Evolutionary conservation across 2,113 vertebrate species (phyloP).

Genomic region (Brachyistius frenatus): DNA sequence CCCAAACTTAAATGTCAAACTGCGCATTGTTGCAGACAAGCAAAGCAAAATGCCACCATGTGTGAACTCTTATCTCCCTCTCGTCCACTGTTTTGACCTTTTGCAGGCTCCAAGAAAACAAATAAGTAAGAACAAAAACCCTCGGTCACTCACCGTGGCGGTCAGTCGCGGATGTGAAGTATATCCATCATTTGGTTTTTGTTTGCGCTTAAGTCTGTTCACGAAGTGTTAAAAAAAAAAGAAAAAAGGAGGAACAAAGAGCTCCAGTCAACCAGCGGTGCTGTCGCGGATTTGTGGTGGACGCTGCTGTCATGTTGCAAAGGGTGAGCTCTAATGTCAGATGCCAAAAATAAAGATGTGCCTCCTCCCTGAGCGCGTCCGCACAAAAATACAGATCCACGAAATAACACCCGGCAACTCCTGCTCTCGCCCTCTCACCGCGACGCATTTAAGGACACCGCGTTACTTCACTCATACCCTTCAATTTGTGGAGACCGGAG

Average conservation of each 20-base stretch:
- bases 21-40: not conserved
- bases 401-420: conserved; percentile 34
- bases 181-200: conserved; percentile 26
- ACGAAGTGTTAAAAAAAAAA: not conserved
- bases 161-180: conserved; percentile 16
- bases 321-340: conserved; percentile 80
- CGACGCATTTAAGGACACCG: not conserved
- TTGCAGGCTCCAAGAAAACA: not conserved
- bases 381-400: not conserved
- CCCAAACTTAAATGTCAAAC: not conserved
- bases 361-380: conserved; percentile 30
- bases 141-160: conserved; percentile 60
- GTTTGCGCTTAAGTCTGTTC: not conserved
- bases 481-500: no score
- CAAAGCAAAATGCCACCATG: not conserved
- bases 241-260: not conserved
- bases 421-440: not conserved
- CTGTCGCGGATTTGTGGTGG: conserved; percentile 1
- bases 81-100: conserved; percentile 29
- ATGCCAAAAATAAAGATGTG: conserved; percentile 85
- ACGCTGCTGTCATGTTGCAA: conserved; percentile 38
- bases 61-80: no score
- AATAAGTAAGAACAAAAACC: not conserved
- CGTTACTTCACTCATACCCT: no score
- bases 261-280: not conserved